phyloP scores from a whole-genome alignment of 2,797 vertebrate genomes.

The Spondyliosoma cantharus region DNA sequence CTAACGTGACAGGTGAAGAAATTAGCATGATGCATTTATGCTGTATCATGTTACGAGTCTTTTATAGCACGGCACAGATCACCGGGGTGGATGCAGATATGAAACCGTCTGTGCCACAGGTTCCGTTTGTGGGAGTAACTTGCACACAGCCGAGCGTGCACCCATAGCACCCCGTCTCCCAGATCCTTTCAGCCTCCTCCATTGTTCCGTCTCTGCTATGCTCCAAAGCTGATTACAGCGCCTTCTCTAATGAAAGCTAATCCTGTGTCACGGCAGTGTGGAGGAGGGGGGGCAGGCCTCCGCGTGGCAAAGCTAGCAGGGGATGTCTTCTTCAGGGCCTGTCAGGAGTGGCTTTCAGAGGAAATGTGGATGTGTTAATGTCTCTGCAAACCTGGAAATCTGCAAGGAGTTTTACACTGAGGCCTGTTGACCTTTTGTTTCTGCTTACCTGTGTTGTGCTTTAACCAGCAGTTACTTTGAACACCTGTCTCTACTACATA shows the following conservation, averaged over 20 bases:
- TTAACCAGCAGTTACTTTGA: neutral
- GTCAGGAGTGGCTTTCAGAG: slow-evolving; percentile 69
- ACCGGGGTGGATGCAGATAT: slow-evolving; percentile 4
- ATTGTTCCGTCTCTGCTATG: slow-evolving; percentile 77
- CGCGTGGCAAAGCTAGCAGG: slow-evolving; percentile 65
- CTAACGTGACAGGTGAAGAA: slow-evolving; percentile 14
- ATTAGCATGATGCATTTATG: slow-evolving; percentile 22
- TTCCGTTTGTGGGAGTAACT: slow-evolving; percentile 41
- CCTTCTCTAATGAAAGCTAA: slow-evolving; percentile 84
- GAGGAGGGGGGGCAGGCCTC: slow-evolving; percentile 50
- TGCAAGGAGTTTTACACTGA: slow-evolving; percentile 38
- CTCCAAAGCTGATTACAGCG: slow-evolving; percentile 83
- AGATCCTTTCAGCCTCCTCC: slow-evolving; percentile 73
- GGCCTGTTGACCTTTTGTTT: slow-evolving; percentile 3
- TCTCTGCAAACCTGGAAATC: slow-evolving; percentile 58
- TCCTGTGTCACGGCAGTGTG: slow-evolving; percentile 82
- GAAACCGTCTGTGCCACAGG: slow-evolving; percentile 33
- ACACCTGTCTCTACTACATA: neutral
- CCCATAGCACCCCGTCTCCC: slow-evolving; percentile 67
- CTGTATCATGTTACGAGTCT: slow-evolving; percentile 9
- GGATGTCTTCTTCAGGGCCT: slow-evolving; percentile 77
- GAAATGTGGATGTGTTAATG: slow-evolving; percentile 64
- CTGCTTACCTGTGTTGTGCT: neutral
- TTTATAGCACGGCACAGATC: neutral
- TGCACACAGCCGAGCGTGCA: slow-evolving; percentile 44